Base-by-base conservation (phyloP, 2,888 invertebrate genomes). In the Liodrosophila aerea region DNA sequence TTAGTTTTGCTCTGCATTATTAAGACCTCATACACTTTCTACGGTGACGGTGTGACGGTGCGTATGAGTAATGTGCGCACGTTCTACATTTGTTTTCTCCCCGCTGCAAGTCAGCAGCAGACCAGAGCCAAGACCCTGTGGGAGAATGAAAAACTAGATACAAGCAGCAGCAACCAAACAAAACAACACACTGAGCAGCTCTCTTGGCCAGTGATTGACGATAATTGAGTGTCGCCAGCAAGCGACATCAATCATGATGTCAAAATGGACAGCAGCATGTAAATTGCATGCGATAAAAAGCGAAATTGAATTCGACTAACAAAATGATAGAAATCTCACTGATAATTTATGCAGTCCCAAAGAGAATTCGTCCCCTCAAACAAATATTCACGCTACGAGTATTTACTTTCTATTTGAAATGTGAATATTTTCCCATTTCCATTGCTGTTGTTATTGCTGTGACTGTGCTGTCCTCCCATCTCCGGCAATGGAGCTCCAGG, bases 211-310 rank as follows among this genome's bases (percentile, higher is more conserved):
- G 81, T 81, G 82, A 82, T 84, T 84, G 85, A 84, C 82, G 76
- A 82, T 82, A 84, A 82, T 81, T 84, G 82, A 82, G 76, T 82
- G 82, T 78, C 78, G 78, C 81, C 67, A 41, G 75, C 82, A 72
- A 61, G 60, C 45, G 72, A 64, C 82, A 84, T 82, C 84, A 84
- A 81, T 82, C 82, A 81, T 73, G 72, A 63, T 75, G 78, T 82
- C 78, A 68, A 53, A 76, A 66, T 77, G 82, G 77, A 77, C 77
- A 81, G 72, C 73, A 73, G 65, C 81, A 81, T 78, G 77, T 81
- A 78, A 78, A 78, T 81, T 78, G 81, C 76, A 63, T 62, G 77
- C 77, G 68, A 75, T 70, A 76, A 80, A 76, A 70, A 58, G 54
- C 56, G 63, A 83, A 81, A 81, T 81, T 81, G 80, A 81, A 81